Percentiles rank a stretch among this genome's conserved stretches.
phyloP scores from a whole-genome alignment of 1,140 invertebrate genomes.

The Psilanteris sp. region DNA sequence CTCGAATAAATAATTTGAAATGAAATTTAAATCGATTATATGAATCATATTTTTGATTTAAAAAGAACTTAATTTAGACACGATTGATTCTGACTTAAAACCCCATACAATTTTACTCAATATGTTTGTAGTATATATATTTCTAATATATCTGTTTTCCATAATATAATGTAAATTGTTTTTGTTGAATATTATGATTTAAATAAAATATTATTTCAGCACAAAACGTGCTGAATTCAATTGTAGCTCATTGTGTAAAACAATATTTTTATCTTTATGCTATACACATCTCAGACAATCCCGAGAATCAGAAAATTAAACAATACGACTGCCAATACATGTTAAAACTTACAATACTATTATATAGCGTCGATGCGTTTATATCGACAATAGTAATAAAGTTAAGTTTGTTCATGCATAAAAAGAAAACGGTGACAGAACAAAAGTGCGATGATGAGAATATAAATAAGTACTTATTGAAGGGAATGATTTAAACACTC shows the following conservation, averaged over 20 bases:
- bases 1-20: too few relatives aligned
- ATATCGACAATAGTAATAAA: slow-evolving; percentile 29
- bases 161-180: too few relatives aligned
- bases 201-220: too few relatives aligned
- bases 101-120: too few relatives aligned
- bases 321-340: slow-evolving; percentile 21
- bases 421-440: slow-evolving; percentile 22
- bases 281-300: slow-evolving; percentile 2
- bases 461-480: slow-evolving; percentile 19
- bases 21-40: too few relatives aligned
- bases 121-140: too few relatives aligned
- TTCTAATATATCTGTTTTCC: too few relatives aligned
- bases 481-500: slow-evolving; percentile 28
- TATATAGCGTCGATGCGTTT: neutral
- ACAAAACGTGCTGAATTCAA: neutral
- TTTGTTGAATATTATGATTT: too few relatives aligned
- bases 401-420: slow-evolving; percentile 21
- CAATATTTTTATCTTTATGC: slow-evolving; percentile 29
- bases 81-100: too few relatives aligned
- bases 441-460: slow-evolving; percentile 25
- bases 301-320: slow-evolving; percentile 41
- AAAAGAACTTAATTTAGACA: too few relatives aligned
- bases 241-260: slow-evolving; percentile 10
- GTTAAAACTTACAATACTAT: slow-evolving; percentile 8
- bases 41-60: too few relatives aligned